phyloP scores from a whole-genome alignment of 2,113 vertebrate species.

The Sinosuthora webbiana region DNA sequence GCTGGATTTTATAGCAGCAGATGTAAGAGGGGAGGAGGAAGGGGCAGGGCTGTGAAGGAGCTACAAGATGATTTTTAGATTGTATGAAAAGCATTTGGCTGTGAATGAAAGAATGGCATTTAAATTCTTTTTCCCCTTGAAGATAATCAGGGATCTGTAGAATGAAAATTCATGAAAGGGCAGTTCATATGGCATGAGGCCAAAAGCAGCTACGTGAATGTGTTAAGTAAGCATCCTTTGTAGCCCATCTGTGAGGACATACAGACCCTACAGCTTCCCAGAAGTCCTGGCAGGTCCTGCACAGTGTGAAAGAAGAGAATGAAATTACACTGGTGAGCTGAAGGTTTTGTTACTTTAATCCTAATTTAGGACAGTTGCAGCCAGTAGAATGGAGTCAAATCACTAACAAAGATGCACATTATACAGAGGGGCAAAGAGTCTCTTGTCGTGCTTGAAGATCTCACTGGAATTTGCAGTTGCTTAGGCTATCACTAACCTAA shows the following conservation, averaged over 20 bases:
- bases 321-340: neutral
- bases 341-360: neutral
- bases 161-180: neutral
- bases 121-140: neutral
- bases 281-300: neutral
- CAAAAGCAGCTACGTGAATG: neutral
- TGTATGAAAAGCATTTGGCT: slow-evolving; percentile 25
- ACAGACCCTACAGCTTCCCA: neutral
- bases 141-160: neutral
- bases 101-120: neutral
- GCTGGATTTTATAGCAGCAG: slow-evolving; percentile 21
- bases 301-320: neutral
- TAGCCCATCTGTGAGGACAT: neutral
- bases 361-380: neutral
- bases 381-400: neutral
- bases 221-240: neutral
- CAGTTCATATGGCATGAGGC: neutral
- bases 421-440: neutral
- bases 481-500: neutral
- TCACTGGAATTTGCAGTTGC: neutral
- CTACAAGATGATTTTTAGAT: slow-evolving; percentile 5
- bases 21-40: slow-evolving; percentile 40
- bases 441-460: neutral
- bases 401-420: neutral
- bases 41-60: slow-evolving; percentile 6